phyloP scores from a whole-genome alignment of 2,113 vertebrate species.

The Holacanthus passer region DNA sequence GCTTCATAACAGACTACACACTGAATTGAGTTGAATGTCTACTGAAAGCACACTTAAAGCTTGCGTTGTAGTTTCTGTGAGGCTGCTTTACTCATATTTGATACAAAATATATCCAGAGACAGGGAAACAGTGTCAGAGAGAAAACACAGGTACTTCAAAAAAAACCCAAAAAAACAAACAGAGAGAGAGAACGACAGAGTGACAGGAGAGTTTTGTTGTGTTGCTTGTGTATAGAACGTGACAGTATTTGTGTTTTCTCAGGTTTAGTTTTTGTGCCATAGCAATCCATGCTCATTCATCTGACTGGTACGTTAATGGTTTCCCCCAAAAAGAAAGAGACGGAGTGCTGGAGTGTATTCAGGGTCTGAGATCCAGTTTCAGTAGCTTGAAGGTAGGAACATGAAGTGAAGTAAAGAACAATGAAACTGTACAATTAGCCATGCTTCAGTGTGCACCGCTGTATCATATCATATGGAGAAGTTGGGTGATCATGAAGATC shows the following conservation, averaged over 20 bases:
- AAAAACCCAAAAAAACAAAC: constrained; percentile 8
- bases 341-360: constrained; percentile 51
- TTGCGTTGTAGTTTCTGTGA: constrained; percentile 67
- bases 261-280: constrained; percentile 52
- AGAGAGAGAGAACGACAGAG: constrained; percentile 47
- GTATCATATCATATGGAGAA: constrained; percentile 81
- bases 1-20: not conserved
- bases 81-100: constrained; percentile 68
- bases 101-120: constrained; percentile 64
- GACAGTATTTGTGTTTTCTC: constrained; percentile 48
- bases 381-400: constrained; percentile 62
- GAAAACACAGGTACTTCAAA: constrained; percentile 58
- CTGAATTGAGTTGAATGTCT: not conserved
- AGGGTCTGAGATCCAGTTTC: constrained; percentile 68
- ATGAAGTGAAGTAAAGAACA: constrained; percentile 70
- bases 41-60: not conserved
- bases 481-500: constrained; percentile 67
- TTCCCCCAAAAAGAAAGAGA: constrained; percentile 51
- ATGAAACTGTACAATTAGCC: constrained; percentile 72
- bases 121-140: constrained; percentile 40
- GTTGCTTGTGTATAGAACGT: constrained; percentile 58
- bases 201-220: constrained; percentile 57
- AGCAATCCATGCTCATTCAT: constrained; percentile 74
- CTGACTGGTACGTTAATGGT: constrained; percentile 39
- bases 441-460: constrained; percentile 79